Base-by-base conservation (phyloP, 2,888 invertebrate species). In the Tinea trinotella region DNA sequence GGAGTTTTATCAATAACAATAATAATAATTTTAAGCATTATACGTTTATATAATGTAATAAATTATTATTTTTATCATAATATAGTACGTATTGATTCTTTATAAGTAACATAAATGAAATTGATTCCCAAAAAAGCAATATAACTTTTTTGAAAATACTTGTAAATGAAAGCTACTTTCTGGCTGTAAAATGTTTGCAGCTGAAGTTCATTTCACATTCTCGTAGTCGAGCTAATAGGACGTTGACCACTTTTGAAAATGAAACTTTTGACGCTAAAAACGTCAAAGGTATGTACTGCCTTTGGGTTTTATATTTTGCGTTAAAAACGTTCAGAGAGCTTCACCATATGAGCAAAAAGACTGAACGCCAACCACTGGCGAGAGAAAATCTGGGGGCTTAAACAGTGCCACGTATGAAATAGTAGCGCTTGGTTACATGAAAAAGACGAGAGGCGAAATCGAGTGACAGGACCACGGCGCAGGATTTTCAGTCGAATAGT, bases 381-480 rank as follows among this genome's bases (percentile, higher is more conserved):
- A 62, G 82, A 81, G 82, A 76, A 83, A 83, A 84, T 84, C 85
- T 82, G 80, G 77, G 84, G 78, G 85, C 82, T 85, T 85, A 85
- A 83, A 85, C 81, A 85, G 79, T 78, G 76, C 76, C 79, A 70
- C 79, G 83, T 82, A 85, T 83, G 82, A 85, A 85, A 84, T 84
- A 83, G 79, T 80, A 70, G 76, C 70, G 77, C 76, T 82, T 78
- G 80, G 82, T 83, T 82, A 85, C 84, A 84, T 83, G 84, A 84
- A 85, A 85, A 83, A 85, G 84, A 85, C 80, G 81, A 80, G 76
- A 76, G 77, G 74, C 78, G 77, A 78, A 82, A 84, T 84, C 82
- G 81, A 82, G 81, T 81, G 82, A 84, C 84, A 78, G 80, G 70
- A 75, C 76, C 73, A 72, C 79, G 78, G 77, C 68, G 69, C 73